Conservation (phyloP, 2,888 invertebrate species). For the Leptinotarsa peninsularis region DNA sequence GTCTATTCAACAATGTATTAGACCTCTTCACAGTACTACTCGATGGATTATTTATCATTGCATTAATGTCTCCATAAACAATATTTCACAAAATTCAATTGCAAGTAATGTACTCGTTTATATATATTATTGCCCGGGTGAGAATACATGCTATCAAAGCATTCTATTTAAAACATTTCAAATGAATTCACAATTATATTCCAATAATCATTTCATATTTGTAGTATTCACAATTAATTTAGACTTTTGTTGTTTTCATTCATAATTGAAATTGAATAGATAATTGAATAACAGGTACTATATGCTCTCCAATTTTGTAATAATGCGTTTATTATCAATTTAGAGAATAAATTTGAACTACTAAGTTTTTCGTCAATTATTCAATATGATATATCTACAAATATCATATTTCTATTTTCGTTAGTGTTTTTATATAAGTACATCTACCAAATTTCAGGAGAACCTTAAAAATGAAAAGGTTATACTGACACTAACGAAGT, state of each 20-base stretch:
- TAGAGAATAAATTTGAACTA: background rate
- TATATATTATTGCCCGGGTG: background rate
- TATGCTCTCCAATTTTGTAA: background rate
- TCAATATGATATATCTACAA: too few species aligned
- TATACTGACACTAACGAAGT: too few species aligned
- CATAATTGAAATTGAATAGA: slow-evolving; percentile 8
- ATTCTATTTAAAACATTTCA: background rate
- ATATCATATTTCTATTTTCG: too few species aligned
- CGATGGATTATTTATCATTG: background rate
- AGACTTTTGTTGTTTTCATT: slow-evolving; percentile 14
- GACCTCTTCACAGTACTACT: background rate
- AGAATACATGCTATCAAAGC: background rate
- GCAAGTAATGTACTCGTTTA: background rate
- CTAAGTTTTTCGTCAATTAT: background rate
- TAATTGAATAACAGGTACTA: background rate
- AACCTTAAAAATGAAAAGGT: too few species aligned
- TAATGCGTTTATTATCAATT: slow-evolving; percentile 5
- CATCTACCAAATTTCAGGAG: too few species aligned
- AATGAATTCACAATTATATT: slow-evolving; percentile 7
- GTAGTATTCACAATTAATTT: slow-evolving; percentile 3
- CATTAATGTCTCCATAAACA: background rate
- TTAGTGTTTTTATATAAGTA: too few species aligned
- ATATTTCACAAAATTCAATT: background rate
- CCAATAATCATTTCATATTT: background rate
- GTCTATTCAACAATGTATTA: too few species aligned